Conservation (phyloP, 2,113 vertebrate genomes). For the Chunga burmeisteri region DNA sequence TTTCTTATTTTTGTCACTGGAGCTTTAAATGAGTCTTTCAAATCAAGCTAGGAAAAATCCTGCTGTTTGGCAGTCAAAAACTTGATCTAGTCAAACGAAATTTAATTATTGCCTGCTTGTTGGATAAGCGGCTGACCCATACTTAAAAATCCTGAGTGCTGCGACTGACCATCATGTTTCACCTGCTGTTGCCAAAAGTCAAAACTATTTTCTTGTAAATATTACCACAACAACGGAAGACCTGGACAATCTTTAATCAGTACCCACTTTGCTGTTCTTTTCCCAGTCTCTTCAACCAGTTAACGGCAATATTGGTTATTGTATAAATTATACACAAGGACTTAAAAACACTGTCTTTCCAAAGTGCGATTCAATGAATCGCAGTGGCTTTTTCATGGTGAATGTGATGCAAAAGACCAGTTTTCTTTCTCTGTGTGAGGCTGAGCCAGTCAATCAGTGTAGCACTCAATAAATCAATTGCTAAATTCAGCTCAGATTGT, state of each 20-base stretch:
- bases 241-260: background rate
- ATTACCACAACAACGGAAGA: background rate
- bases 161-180: background rate
- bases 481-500: background rate
- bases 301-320: background rate
- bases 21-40: conserved; percentile 32
- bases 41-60: conserved; percentile 42
- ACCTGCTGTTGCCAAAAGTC: background rate
- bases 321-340: background rate
- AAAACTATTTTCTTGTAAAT: background rate
- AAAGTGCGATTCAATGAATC: background rate
- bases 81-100: conserved; percentile 27
- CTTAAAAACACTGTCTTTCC: background rate
- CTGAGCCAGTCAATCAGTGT: background rate
- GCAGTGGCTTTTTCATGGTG: background rate
- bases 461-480: background rate
- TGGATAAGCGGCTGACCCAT: conserved; percentile 6
- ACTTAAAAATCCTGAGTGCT: background rate
- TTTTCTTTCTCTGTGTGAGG: background rate
- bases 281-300: background rate
- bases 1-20: background rate
- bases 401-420: background rate
- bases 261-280: background rate
- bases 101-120: conserved; percentile 40
- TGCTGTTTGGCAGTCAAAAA: conserved; percentile 45